Percentiles rank a stretch among this genome's conserved stretches.
These are phyloP conservation scores for Mesembrinibis cayennensis DNA, from an alignment of 2,113 vertebrate species.

Conservation along the genomic window DNA sequence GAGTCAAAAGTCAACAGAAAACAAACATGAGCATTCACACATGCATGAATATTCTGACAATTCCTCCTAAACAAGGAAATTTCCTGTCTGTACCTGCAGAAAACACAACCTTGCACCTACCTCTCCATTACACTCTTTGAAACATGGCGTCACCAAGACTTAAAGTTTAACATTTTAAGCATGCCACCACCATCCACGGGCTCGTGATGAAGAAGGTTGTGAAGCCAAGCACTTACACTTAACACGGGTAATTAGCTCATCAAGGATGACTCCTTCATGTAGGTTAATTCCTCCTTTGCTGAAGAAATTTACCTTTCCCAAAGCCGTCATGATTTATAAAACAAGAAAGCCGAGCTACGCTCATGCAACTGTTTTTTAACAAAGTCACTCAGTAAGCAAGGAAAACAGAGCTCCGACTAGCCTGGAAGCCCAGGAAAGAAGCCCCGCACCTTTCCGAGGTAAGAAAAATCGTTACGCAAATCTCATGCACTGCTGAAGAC, in stretches of 20 bases:
- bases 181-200: too few relatives aligned
- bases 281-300: conserved; percentile 1
- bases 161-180: background rate
- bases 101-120: background rate
- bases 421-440: background rate
- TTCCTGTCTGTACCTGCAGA: background rate
- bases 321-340: background rate
- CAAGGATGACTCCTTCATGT: conserved; percentile 4
- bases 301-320: conserved; percentile 33
- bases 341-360: background rate
- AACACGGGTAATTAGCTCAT: background rate
- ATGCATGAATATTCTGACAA: fast-evolving
- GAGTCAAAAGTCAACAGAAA: background rate
- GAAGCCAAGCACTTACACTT: background rate
- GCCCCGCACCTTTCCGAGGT: background rate
- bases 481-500: background rate
- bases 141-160: background rate
- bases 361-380: background rate
- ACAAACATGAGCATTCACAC: background rate
- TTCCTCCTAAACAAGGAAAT: background rate
- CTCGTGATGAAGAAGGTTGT: background rate
- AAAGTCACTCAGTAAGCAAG: background rate
- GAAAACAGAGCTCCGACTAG: background rate
- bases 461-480: background rate
- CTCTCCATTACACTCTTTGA: background rate